Evolutionary conservation across 2,113 vertebrate genomes (phyloP).

Genomic region (Gnathonemus longibarbis): DNA sequence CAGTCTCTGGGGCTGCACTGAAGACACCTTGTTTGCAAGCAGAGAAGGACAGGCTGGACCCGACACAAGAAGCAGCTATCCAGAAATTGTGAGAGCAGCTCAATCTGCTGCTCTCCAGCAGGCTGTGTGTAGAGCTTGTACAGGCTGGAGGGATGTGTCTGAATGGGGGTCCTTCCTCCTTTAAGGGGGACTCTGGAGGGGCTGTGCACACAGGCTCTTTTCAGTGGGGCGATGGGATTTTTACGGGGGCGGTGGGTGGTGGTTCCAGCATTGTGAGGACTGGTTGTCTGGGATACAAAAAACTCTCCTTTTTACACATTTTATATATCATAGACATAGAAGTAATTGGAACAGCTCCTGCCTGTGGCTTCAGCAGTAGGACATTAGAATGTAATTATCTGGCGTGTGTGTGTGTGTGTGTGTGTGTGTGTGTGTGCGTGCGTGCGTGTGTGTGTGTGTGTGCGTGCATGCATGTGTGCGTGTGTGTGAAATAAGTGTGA

Average conservation of each 20-base stretch:
- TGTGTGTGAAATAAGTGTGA: not conserved
- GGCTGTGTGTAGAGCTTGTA: not conserved
- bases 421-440: not conserved
- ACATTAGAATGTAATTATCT: conserved; percentile 2
- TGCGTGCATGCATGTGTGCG: not conserved
- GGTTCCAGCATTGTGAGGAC: not conserved
- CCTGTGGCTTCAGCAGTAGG: not conserved
- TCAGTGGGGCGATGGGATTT: not conserved
- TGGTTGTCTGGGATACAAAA: not conserved
- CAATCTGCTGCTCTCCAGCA: not conserved
- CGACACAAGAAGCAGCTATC: not conserved
- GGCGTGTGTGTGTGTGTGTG: not conserved
- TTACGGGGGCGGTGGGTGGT: not conserved
- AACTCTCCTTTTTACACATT: not conserved
- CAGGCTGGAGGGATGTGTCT: not conserved
- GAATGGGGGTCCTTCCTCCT: conserved; percentile 13
- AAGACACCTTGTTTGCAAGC: not conserved
- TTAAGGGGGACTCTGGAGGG: conserved; percentile 11
- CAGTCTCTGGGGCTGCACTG: not conserved
- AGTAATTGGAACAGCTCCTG: not conserved
- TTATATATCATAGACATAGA: not conserved
- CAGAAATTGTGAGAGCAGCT: not conserved
- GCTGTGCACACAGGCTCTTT: not conserved
- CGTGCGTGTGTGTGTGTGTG: not conserved
- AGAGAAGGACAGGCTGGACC: not conserved